Base-by-base conservation (phyloP, 92 coral and sea anemone species). In the Metridium senile region DNA sequence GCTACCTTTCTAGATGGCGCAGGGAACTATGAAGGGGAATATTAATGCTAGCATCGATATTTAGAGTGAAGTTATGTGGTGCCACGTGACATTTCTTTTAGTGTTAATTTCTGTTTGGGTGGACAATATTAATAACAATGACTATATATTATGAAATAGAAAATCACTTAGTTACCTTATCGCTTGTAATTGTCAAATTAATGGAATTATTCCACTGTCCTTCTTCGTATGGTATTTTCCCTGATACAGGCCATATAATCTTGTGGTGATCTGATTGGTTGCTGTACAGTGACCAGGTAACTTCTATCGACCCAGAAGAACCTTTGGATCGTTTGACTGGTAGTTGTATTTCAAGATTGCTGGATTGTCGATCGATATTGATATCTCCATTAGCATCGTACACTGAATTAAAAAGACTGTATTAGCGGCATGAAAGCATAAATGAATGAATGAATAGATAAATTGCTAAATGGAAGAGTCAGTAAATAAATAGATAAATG, bases 311-410 rank as follows among this genome's bases (percentile, higher is more conserved):
- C 11, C 99, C 99, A n/a, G 83, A 82, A 4, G 99, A 77, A 18
- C 99, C 99, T 74, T 95, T 95, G 2, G 91, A 93, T 74, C 99
- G 86, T 49, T 84, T 82, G 64, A 95, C 71, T 20, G 94, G 90
- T 62, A 95, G 84, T 31, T 89, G 90, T 9, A 95, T 84, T 47
- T 83, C 72, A 6, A 77, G 76, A 64, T 78, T 86, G 68, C 82
- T 72, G 49, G 79, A 71, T 61, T 83, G 46, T 2, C 93, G 99
- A 31, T 74, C 22, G 35, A 93, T 75, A 19, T 66, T 69, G 16
- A 96, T 74, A 4, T 82, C 87, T 27, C 97, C 97, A 47, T 80
- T 78, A 9, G 78, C 57, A 35, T 87, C 81, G 73, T 84, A 89
- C 23, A 89, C 95, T 88, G 69, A 70, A 61, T 68, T 32, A 30